Evolutionary conservation across 2,113 vertebrate genomes (phyloP).

Genomic region (Grammomys dolichurus): DNA sequence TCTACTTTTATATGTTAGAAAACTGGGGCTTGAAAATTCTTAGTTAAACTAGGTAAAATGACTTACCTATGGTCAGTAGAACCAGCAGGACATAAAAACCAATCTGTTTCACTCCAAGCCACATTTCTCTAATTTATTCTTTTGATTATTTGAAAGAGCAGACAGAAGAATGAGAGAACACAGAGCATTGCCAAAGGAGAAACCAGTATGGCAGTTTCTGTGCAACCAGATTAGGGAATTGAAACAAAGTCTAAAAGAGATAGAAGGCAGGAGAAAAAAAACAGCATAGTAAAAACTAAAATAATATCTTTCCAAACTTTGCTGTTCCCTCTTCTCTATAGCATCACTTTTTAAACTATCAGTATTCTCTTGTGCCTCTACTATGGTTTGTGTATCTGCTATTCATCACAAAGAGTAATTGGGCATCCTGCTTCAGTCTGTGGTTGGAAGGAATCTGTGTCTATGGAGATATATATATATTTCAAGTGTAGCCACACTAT

Average conservation of each 20-base stretch:
- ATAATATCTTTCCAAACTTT: not conserved
- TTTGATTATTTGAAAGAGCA: not conserved
- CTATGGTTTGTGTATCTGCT: constrained; percentile 48
- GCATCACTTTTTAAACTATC: constrained; percentile 23
- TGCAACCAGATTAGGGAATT: not conserved
- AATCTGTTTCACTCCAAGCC: not conserved
- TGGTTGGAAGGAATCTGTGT: constrained; percentile 47
- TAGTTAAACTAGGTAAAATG: not conserved
- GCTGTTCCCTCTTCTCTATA: not conserved
- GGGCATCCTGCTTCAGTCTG: not conserved
- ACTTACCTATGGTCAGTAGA: not conserved
- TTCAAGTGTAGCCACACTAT: constrained; percentile 43
- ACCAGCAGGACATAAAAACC: not conserved
- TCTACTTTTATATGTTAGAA: not conserved
- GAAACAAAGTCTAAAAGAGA: constrained; percentile 1
- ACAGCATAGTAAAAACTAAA: not conserved
- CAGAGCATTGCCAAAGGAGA: not conserved
- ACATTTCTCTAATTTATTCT: not conserved
- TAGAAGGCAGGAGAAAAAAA: not conserved
- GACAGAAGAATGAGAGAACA: not conserved
- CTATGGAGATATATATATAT: not conserved
- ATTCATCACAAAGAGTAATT: constrained; percentile 33
- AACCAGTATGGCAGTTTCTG: not conserved
- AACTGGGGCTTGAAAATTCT: not conserved
- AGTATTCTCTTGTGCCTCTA: not conserved